A percentile compares a stretch with the other conserved stretches of the same genome.
Evolutionary conservation across 1,140 invertebrate genomes (phyloP).

Genomic region (Ctenoplectra terminalis): DNA sequence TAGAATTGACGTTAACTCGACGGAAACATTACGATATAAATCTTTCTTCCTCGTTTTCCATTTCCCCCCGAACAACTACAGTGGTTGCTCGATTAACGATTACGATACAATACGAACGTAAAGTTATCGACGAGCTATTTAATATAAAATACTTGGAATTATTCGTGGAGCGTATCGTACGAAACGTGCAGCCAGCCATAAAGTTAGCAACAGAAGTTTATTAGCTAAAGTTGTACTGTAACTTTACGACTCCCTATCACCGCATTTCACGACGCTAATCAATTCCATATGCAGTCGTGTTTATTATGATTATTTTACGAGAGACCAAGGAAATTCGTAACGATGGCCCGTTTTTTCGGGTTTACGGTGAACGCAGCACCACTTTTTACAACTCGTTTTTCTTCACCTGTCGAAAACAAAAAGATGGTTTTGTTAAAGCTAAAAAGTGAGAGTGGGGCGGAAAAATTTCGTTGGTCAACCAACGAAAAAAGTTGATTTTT

Average conservation of each 20-base stretch:
- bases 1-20: no score
- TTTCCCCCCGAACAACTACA: neutral
- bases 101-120: neutral
- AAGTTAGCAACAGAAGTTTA: neutral
- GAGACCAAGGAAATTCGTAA: neutral
- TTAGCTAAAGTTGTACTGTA: neutral
- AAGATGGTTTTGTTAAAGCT: neutral
- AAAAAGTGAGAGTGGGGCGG: neutral
- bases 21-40: neutral
- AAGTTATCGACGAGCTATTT: neutral
- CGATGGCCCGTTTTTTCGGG: neutral
- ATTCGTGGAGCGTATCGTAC: neutral
- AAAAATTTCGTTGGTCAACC: no score
- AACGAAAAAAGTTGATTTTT: no score
- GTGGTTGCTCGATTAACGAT: neutral
- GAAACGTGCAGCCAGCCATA: neutral
- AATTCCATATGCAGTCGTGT: constrained; percentile 3
- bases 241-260: neutral
- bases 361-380: no score
- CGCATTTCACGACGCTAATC: constrained; percentile 15
- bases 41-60: neutral
- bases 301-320: constrained; percentile 2
- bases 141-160: neutral
- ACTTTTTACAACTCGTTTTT: no score
- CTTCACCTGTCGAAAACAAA: no score